phyloP scores from a whole-genome alignment of 2,113 vertebrate species.

The Lasiurus borealis region DNA sequence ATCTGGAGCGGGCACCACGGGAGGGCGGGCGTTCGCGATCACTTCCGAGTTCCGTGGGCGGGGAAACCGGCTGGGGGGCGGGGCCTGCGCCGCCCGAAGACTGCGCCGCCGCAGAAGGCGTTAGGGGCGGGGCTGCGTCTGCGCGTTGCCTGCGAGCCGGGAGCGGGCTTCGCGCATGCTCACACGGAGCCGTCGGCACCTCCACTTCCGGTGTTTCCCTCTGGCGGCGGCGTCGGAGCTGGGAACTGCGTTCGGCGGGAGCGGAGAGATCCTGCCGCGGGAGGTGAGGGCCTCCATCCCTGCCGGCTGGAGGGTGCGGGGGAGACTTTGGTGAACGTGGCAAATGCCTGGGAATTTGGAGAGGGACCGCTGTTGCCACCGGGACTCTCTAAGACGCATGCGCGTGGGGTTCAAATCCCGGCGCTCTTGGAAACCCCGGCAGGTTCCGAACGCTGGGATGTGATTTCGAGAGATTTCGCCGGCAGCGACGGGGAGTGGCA shows the following conservation, averaged over 20 bases:
- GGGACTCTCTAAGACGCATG: accelerated
- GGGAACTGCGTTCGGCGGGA: accelerated
- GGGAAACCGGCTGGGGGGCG: background rate
- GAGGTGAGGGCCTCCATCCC: background rate
- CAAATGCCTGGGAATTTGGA: accelerated
- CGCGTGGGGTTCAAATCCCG: background rate
- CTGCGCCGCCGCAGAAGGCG: accelerated
- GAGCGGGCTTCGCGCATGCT: background rate
- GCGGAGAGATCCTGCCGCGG: no score
- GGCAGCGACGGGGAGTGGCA: background rate
- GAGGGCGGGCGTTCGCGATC: accelerated
- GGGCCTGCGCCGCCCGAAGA: accelerated
- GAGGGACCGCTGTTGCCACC: no score
- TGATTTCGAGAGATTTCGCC: background rate
- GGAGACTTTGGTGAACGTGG: background rate
- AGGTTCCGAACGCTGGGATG: accelerated
- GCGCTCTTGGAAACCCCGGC: background rate
- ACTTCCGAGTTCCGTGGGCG: background rate
- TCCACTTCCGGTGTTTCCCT: background rate
- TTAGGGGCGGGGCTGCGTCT: background rate
- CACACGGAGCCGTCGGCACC: accelerated
- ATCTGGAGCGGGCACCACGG: accelerated
- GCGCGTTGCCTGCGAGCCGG: accelerated
- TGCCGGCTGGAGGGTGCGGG: no score
- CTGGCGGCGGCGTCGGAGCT: accelerated